Percentiles rank a stretch among this genome's conserved stretches.
phyloP scores from a whole-genome alignment of 92 coral and sea anemone genomes.

The Bergia sp. region DNA sequence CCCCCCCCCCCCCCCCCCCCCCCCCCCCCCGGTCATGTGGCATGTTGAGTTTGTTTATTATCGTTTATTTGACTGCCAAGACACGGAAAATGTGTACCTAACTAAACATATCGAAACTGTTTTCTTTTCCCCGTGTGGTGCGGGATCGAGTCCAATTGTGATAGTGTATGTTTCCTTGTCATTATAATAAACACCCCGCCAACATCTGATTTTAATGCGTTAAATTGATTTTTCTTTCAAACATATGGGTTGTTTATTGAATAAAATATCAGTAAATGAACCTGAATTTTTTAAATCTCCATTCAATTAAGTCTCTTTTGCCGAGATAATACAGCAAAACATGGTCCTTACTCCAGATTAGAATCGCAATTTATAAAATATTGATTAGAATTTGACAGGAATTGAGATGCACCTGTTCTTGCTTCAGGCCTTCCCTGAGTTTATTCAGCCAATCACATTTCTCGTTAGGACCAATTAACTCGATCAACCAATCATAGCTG shows the following conservation, averaged over 20 bases:
- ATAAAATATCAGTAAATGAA: background rate
- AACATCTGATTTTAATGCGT: background rate
- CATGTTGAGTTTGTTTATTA: background rate
- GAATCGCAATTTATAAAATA: conserved; percentile 30
- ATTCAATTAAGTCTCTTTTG: background rate
- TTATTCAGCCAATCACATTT: conserved; percentile 12
- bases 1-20: no score
- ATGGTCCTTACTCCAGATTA: conserved; percentile 7
- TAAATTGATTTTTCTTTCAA: background rate
- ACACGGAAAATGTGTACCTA: background rate
- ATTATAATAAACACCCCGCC: background rate
- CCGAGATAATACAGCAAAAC: background rate
- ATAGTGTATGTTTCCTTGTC: background rate
- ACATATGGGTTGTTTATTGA: background rate
- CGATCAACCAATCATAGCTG: conserved; percentile 33
- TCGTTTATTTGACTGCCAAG: background rate
- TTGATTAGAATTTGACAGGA: conserved; percentile 30
- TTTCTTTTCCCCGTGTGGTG: background rate
- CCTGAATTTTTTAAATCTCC: background rate
- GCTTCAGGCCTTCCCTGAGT: background rate
- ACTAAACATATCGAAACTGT: background rate
- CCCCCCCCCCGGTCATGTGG: no score
- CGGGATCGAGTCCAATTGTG: no score
- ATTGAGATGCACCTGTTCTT: conserved; percentile 26
- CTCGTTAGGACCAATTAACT: background rate